Conservation (phyloP, 2,888 invertebrate genomes). For the Nesidiocoris tenuis region DNA sequence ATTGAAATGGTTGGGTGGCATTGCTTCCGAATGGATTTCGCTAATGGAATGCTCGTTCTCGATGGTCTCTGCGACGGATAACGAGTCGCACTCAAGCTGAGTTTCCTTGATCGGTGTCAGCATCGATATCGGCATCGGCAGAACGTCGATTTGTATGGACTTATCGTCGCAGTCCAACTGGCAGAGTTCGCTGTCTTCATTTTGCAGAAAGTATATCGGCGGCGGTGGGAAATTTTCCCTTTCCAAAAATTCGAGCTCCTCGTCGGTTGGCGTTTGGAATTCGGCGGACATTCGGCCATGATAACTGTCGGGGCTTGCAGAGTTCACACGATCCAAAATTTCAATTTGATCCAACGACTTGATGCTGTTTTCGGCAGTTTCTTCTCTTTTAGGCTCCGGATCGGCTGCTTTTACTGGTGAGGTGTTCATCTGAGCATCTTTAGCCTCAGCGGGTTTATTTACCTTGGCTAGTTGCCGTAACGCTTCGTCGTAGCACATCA, state of each 20-base stretch:
- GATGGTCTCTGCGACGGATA: conserved; percentile 43
- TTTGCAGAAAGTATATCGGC: conserved; percentile 47
- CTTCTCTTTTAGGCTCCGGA: not conserved
- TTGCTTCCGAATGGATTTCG: conserved; percentile 34
- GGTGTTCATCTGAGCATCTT: conserved; percentile 32
- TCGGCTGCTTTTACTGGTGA: conserved; percentile 28
- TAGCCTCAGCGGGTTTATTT: conserved; percentile 16
- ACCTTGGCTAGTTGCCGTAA: conserved; percentile 52
- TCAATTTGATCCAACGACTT: conserved; percentile 6
- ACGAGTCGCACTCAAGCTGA: conserved; percentile 46
- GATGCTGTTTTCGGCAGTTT: not conserved
- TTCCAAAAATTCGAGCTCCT: conserved; percentile 46
- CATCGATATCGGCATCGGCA: conserved; percentile 47
- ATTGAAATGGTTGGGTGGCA: conserved; percentile 45
- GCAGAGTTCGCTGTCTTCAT: conserved; percentile 45
- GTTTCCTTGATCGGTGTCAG: conserved; percentile 49
- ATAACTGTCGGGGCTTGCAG: conserved; percentile 29
- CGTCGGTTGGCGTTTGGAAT: conserved; percentile 25
- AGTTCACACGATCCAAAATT: not conserved
- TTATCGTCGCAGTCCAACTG: conserved; percentile 44
- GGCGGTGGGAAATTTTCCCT: conserved; percentile 48
- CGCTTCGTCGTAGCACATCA: conserved; percentile 53
- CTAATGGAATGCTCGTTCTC: conserved; percentile 42
- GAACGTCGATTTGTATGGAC: conserved; percentile 38
- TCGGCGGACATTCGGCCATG: not conserved